Evolutionary conservation across 2,888 invertebrate genomes (phyloP).

Genomic region (Rhaphigaster nebulosa): DNA sequence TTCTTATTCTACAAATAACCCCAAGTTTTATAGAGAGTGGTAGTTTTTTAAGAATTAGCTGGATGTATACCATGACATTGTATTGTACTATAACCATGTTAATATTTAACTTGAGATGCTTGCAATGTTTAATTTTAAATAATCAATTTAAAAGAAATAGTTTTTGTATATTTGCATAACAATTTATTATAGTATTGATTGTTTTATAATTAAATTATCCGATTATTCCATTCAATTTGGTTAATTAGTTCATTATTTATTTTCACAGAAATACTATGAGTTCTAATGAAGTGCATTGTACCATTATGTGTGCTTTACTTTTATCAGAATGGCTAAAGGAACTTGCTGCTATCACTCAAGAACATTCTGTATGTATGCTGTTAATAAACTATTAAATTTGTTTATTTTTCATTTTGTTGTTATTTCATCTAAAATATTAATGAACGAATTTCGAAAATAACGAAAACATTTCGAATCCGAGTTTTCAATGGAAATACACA

Average conservation of each 20-base stretch:
- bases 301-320: conserved; percentile 87
- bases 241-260: background rate
- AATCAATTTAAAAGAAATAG: no score
- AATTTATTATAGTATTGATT: background rate
- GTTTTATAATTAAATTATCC: background rate
- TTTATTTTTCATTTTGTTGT: background rate
- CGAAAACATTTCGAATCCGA: no score
- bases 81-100: no score
- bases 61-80: background rate
- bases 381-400: background rate
- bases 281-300: conserved; percentile 59
- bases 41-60: background rate
- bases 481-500: no score
- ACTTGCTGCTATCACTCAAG: conserved; percentile 92
- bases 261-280: conserved; percentile 57
- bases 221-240: background rate
- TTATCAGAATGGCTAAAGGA: conserved; percentile 97
- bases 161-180: no score
- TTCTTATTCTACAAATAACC: no score
- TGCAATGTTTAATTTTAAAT: background rate
- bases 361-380: conserved; percentile 78
- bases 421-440: background rate
- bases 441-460: no score
- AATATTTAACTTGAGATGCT: no score
- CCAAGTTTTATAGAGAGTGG: no score